A percentile compares a stretch with the other conserved stretches of the same genome.
phyloP scores from a whole-genome alignment of 30 jellyfish, hydroid and myxozoan genomes.

The Nemopilema nomurai region DNA sequence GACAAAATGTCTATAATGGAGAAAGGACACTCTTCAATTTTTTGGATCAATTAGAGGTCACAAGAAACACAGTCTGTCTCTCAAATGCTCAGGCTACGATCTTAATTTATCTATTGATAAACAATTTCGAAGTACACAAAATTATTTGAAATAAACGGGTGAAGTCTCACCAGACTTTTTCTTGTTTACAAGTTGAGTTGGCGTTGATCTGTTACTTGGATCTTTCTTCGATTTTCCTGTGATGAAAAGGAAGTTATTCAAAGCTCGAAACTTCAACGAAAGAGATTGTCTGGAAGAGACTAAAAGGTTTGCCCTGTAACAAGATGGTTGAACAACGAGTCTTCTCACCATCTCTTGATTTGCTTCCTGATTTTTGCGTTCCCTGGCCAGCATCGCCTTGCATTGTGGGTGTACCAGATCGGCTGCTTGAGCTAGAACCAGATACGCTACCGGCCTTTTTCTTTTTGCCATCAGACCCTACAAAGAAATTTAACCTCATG shows the following conservation, averaged over 20 bases:
- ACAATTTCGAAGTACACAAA: too few relatives aligned
- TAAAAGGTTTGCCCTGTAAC: too few relatives aligned
- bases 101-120: too few relatives aligned
- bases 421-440: conserved; percentile 88
- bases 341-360: conserved; percentile 29
- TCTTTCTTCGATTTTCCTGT: conserved; percentile 7
- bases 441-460: conserved; percentile 78
- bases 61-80: too few relatives aligned
- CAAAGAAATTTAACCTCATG: too few relatives aligned
- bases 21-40: background rate
- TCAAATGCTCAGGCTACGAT: too few relatives aligned
- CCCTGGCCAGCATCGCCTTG: conserved; percentile 30
- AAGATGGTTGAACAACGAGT: background rate
- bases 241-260: too few relatives aligned
- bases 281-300: too few relatives aligned
- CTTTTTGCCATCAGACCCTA: conserved; percentile 76
- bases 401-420: conserved; percentile 91
- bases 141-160: background rate
- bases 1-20: background rate
- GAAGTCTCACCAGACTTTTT: background rate
- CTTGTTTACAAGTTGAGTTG: conserved; percentile 9
- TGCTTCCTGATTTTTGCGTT: conserved; percentile 32
- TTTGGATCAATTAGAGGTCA: too few relatives aligned
- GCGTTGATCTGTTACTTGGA: conserved; percentile 9
- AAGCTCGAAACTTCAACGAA: too few relatives aligned